Evolutionary conservation across 2,797 vertebrate species (phyloP), one percentile per base, ranked within the genome.

Genomic region (Premnoplex brunnescens): DNA sequence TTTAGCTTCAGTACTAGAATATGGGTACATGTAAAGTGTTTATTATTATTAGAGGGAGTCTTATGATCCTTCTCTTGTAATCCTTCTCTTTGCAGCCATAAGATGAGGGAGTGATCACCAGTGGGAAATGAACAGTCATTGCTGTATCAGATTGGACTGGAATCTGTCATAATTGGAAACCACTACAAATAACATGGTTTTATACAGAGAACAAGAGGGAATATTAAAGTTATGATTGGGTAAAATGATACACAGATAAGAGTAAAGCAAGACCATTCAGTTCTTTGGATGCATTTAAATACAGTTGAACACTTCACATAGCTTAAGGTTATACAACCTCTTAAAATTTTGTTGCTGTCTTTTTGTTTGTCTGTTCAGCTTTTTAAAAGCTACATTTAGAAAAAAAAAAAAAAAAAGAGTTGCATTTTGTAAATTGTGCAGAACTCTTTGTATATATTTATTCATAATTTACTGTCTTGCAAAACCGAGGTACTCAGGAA

Each of bases 91-190:
- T 72, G 36, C 67, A 90, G 20, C 66, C 88, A 73, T 84, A 80
- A 89, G 74, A 79, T 91, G 76, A 86, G 66, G 51, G 12, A 32
- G n/a, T 81, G 85, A 91, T 85, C 48, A 69, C 74, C 59, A 88
- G 76, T 59, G 85, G 39, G 23, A 86, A 95, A 84, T 59, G 44
- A 82, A 83, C 67, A 93, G 34, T 88, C 68, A 77, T 56, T 49
- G 32, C 13, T 0, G 39, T 76, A 88, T 79, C 76, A 81, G 78
- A 79, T 76, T 52, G 72, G 92, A 36, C 62, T 93, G 79, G 85
- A 94, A 89, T 74, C 76, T 85, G 60, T 96, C 88, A 68, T 91
- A 64, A 58, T 74, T 83, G 49, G 75, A 91, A 88, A 90, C 51
- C 23, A n/a, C 54, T 39, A 51, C 72, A 69, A 95, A 88, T 18